These are phyloP conservation scores for Nomada ferruginata DNA, from an alignment of 2,888 invertebrate species.

Conservation along the genomic window DNA sequence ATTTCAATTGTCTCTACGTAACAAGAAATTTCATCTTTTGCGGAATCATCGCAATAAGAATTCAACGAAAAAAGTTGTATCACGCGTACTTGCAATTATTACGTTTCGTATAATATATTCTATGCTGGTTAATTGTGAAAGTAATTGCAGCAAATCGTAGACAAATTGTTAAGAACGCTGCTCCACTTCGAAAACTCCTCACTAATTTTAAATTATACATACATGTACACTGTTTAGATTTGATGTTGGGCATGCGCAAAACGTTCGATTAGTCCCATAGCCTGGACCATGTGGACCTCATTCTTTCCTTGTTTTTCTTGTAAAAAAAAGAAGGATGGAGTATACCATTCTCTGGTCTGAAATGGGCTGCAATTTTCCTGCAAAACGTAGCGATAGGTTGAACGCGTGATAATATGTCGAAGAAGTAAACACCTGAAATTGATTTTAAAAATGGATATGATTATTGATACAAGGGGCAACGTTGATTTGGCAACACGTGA, in stretches of 20 bases:
- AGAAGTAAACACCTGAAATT: slow-evolving; percentile 38
- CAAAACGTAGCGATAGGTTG: background rate
- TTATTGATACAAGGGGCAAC: slow-evolving; percentile 86
- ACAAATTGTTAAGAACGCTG: background rate
- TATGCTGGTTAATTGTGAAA: background rate
- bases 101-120: background rate
- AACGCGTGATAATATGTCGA: background rate
- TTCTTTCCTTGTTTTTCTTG: background rate
- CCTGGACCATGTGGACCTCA: background rate
- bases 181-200: background rate
- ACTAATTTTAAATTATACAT: no score
- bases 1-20: background rate
- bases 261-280: background rate
- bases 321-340: background rate
- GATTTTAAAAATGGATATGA: slow-evolving; percentile 85
- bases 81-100: background rate
- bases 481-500: slow-evolving; percentile 83
- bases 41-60: background rate
- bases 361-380: background rate
- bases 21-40: background rate
- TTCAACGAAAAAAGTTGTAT: background rate
- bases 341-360: background rate
- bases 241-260: background rate
- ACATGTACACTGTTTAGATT: background rate
- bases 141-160: background rate